Base-by-base conservation (phyloP, 2,888 invertebrate genomes). In the Gibbula magus region DNA sequence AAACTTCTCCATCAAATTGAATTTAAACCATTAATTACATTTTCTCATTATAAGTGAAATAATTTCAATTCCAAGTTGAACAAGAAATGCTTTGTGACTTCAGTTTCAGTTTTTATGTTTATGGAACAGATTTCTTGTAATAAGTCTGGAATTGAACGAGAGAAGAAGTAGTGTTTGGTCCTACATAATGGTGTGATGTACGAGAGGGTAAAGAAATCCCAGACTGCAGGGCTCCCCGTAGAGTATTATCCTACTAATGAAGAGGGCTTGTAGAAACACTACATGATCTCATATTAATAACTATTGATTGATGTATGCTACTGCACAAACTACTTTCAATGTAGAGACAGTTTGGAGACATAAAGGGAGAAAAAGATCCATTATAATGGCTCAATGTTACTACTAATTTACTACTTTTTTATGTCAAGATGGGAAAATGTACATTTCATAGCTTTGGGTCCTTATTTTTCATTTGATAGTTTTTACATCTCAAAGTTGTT, bases 1-100 rank as follows among this genome's bases (percentile, higher is more conserved):
- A 70, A 70, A 70, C 39, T 35, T 32, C 70, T 20, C 20, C 20
- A 70, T 70, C 35, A 39, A 70, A 70, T 70, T 70, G 39, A 70
- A 70, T 70, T 70, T 70, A 16, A 70, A 29, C 18, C 20, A 18
- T 70, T 70, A 70, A 70, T 70, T 70, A 70, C 70, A 39, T 70
- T 70, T 32, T 35, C 39, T 70, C 70, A 70, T 70, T 35, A 70
- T 70, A n/a, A 35, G 25, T 29, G 16, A 61, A 25, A 7, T 45
- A 8, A 45, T 45, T 45, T n/a, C 13, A 5, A 10, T 45, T 45
- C 45, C 45, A 10, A 10, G 45, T 45, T 45, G 45, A 45, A 45
- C 45, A 45, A 45, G n/a, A 45, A 45, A 45, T 45, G 45, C 45
- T 45, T 45, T 45, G 45, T 10, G 10, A 45, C 13, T 45, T 45